Conservation (phyloP, 2,797 vertebrate species). For the Mus spretus region DNA sequence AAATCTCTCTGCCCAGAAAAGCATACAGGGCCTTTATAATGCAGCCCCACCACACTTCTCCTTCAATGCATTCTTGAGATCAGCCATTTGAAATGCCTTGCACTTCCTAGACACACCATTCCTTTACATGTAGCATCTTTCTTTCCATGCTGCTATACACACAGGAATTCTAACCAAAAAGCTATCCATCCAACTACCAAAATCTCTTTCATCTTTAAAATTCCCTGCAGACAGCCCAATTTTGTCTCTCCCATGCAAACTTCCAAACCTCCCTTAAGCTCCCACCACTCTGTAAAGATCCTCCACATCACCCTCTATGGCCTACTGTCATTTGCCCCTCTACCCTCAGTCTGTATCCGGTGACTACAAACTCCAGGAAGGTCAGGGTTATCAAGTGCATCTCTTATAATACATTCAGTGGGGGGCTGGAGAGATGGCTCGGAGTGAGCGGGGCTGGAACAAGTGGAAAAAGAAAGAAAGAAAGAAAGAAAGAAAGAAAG, state of each 20-base stretch:
- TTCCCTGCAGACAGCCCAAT: not conserved
- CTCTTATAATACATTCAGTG: not conserved
- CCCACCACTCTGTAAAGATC: not conserved
- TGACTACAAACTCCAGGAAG: not conserved
- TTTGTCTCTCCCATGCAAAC: not conserved
- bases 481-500: no score
- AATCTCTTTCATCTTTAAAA: constrained; percentile 37
- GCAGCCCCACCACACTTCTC: not conserved
- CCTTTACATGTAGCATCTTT: not conserved
- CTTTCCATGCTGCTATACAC: not conserved
- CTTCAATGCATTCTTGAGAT: not conserved
- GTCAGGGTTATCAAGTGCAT: not conserved
- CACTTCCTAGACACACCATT: not conserved
- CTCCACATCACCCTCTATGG: not conserved
- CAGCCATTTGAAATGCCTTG: not conserved
- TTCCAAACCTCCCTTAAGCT: constrained; percentile 1
- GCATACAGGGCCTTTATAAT: not conserved
- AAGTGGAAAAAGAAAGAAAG: no score
- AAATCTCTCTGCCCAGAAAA: not conserved
- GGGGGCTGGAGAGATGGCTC: no score
- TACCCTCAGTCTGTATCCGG: no score
- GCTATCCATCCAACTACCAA: not conserved
- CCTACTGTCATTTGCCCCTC: not conserved
- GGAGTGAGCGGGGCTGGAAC: no score
- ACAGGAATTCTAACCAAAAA: not conserved